phyloP scores from a whole-genome alignment of 2,888 invertebrate species.

The Oscheius sp. region DNA sequence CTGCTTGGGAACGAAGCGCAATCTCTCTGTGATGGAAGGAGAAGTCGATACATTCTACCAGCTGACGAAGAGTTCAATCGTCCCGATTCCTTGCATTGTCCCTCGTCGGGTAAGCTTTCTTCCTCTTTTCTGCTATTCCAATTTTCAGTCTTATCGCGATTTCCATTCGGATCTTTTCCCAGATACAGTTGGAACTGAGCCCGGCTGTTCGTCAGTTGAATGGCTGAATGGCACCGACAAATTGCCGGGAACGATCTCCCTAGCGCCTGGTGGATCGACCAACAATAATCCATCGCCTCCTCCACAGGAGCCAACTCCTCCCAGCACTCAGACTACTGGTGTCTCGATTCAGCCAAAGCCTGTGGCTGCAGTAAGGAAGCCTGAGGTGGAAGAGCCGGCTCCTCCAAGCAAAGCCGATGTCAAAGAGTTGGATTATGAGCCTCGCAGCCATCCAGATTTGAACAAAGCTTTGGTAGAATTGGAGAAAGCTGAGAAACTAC shows the following conservation, averaged over 20 bases:
- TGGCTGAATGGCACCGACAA: constrained; percentile 84
- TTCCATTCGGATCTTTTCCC: constrained; percentile 94
- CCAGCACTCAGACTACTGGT: constrained; percentile 18
- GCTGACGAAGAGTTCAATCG: constrained; percentile 84
- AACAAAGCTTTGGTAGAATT: constrained; percentile 8
- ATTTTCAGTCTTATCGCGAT: constrained; percentile 86
- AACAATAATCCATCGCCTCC: constrained; percentile 40
- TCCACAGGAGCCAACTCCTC: constrained; percentile 52
- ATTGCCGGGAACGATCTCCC: constrained; percentile 57
- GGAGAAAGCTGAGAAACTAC: no score
- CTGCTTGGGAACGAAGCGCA: constrained; percentile 88
- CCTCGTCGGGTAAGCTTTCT: constrained; percentile 81
- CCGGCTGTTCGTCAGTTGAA: constrained; percentile 82
- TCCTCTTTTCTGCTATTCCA: constrained; percentile 89
- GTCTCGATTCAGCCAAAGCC: neutral
- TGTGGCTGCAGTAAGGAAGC: constrained; percentile 6
- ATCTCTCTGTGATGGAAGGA: constrained; percentile 85
- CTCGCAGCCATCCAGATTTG: neutral
- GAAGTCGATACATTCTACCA: constrained; percentile 91
- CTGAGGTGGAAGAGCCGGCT: constrained; percentile 22
- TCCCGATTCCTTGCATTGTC: constrained; percentile 93
- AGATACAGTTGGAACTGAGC: constrained; percentile 83
- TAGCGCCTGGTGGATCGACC: constrained; percentile 34
- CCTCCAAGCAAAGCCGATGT: constrained; percentile 14
- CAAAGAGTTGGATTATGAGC: constrained; percentile 35